Conservation (phyloP, 2,113 vertebrate species). For the Thamnaconus septentrionalis region DNA sequence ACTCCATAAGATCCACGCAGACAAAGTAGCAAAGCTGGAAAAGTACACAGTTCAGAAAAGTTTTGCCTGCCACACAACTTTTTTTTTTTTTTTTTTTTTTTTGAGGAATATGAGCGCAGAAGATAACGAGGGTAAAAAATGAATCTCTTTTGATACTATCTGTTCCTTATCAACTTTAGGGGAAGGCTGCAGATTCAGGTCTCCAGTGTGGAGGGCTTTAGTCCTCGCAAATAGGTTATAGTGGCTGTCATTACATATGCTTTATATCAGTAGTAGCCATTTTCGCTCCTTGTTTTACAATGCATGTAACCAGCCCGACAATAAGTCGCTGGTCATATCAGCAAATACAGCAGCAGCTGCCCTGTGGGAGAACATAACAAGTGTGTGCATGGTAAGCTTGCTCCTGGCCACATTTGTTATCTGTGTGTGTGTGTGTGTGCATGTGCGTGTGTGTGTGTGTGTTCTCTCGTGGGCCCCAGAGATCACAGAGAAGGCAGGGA, state of each 20-base stretch:
- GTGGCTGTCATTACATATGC: constrained; percentile 23
- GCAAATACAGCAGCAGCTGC: constrained; percentile 37
- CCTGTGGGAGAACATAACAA: constrained; percentile 46
- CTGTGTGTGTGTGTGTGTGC: constrained; percentile 33
- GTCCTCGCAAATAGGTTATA: constrained; percentile 7
- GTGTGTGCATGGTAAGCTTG: constrained; percentile 41
- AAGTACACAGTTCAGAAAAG: constrained; percentile 24
- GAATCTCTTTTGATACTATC: constrained; percentile 43
- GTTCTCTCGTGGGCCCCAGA: constrained; percentile 51
- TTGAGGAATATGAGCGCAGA: constrained; percentile 31
- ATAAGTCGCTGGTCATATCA: constrained; percentile 51
- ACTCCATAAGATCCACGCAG: constrained; percentile 23
- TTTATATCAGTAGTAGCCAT: constrained; percentile 45
- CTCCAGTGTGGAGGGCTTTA: constrained; percentile 13
- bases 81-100: too few relatives aligned
- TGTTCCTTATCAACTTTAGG: constrained; percentile 42
- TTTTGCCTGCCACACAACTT: constrained; percentile 20
- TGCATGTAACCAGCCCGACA: constrained; percentile 21
- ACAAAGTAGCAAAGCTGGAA: constrained; percentile 15
- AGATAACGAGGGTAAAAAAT: constrained; percentile 51
- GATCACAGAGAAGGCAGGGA: constrained; percentile 56
- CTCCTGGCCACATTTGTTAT: constrained; percentile 60
- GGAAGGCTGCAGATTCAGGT: constrained; percentile 18
- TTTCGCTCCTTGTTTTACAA: constrained; percentile 51
- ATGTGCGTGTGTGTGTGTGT: constrained; percentile 20